Base-by-base conservation (phyloP, 2,797 vertebrate species). In the Galago senegalensis region DNA sequence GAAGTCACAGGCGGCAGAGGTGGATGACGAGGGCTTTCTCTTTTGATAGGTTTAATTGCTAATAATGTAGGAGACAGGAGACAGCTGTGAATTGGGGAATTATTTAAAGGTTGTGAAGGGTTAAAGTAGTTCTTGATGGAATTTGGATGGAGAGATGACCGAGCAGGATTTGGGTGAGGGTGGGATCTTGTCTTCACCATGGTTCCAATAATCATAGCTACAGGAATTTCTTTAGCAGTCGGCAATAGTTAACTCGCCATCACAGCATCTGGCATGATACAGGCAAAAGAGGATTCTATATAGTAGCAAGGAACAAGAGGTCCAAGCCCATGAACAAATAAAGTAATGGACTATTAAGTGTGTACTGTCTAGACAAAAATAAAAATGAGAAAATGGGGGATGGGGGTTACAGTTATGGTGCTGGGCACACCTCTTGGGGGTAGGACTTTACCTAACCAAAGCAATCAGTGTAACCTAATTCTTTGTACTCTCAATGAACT, bases 291-390 rank as follows among this genome's bases (percentile, higher is more conserved):
- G 4, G 18, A 75, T 72, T 72, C 29, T 65, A 2, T 29, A 31
- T 27, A 87, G 20, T 1, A n/a, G 27, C 34, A 69, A 61, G 37
- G 12, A 86, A 21, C 21, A 13, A 75, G 16, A 18, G 20, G 14
- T 21, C 21, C 5, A 2, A 20, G 2, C 11, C 37, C 40, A 40
- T 13, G 12, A 72, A 16, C 4, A 25, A 9, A 2, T n/a, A 49
- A 70, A 20, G 29, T 43, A 70, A 37, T 21, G 9, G 40, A 37
- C 43, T 12, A 5, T 3, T 18, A 10, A 63, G 20, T 40, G 58
- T 2, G 0, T 0, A 40, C 23, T 83, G 17, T 20, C 23, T 65
- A 9, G 0, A 61, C 20, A 31, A 4, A 37, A 3, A 56, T 46
- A 7, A 56, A 93, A 63, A 87, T 58, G n/a, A 27, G 25, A 91